phyloP scores from a whole-genome alignment of 2,113 vertebrate species.

The Ciconia maguari region DNA sequence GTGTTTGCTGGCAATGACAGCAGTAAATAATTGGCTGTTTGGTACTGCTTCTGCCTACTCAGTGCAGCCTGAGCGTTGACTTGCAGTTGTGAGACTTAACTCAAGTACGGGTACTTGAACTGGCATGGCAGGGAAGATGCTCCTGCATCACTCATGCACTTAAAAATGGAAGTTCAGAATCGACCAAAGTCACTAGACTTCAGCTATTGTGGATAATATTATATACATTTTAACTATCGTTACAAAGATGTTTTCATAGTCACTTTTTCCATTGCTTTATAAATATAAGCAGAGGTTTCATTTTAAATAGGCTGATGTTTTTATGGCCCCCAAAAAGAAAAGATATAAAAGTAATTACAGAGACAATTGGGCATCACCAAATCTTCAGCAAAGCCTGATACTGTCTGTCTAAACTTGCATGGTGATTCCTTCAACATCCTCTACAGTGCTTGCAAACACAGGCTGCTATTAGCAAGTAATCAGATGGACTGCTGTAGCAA shows the following conservation, averaged over 20 bases:
- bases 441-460: not conserved
- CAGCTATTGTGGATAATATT: not conserved
- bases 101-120: rapidly evolving
- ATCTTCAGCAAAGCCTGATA: not conserved
- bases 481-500: not conserved
- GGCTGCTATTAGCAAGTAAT: not conserved
- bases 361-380: not conserved
- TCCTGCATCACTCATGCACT: not conserved
- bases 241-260: not conserved
- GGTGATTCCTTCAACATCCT: not conserved
- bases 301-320: not conserved
- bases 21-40: not conserved
- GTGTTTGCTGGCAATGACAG: not conserved
- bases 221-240: not conserved
- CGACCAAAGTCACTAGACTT: not conserved
- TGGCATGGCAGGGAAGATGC: not conserved
- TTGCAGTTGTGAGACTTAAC: not conserved
- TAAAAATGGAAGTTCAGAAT: not conserved
- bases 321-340: rapidly evolving
- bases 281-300: not conserved
- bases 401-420: not conserved
- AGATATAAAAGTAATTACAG: not conserved
- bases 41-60: not conserved
- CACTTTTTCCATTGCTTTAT: not conserved
- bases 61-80: not conserved